phyloP scores from a whole-genome alignment of 2,888 invertebrate species.

The Scelioninae gen. 1 region DNA sequence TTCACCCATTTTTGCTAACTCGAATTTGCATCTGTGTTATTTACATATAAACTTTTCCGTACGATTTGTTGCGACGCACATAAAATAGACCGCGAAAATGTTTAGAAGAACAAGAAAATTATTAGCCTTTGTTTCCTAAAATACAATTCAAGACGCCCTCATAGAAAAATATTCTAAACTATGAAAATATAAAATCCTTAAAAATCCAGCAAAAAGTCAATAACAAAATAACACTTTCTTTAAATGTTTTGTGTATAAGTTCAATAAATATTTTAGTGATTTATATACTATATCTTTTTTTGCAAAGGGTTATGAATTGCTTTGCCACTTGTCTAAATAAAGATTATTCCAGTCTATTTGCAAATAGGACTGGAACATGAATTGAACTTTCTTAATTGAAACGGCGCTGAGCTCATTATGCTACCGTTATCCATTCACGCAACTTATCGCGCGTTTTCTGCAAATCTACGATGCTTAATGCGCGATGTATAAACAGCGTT shows the following conservation, averaged over 20 bases:
- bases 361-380: slow-evolving; percentile 37
- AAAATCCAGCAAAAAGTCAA: too few species aligned
- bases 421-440: slow-evolving; percentile 63
- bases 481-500: slow-evolving; percentile 47
- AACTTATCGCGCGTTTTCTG: slow-evolving; percentile 62
- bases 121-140: slow-evolving; percentile 18
- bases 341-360: slow-evolving; percentile 40
- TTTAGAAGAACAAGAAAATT: slow-evolving; percentile 8
- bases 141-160: not conserved
- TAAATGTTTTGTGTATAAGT: too few species aligned
- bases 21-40: slow-evolving; percentile 34
- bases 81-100: slow-evolving; percentile 9
- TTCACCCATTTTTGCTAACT: slow-evolving; percentile 37
- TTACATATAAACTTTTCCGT: slow-evolving; percentile 41
- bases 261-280: not conserved
- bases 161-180: too few species aligned
- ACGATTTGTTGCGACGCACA: slow-evolving; percentile 7
- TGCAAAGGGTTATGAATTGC: not conserved
- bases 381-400: slow-evolving; percentile 60
- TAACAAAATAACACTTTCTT: too few species aligned
- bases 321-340: slow-evolving; percentile 34
- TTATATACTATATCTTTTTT: not conserved
- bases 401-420: slow-evolving; percentile 47
- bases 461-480: slow-evolving; percentile 43
- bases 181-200: too few species aligned